phyloP scores from a whole-genome alignment of 2,797 vertebrate species.

The Hozukius guyotensis region DNA sequence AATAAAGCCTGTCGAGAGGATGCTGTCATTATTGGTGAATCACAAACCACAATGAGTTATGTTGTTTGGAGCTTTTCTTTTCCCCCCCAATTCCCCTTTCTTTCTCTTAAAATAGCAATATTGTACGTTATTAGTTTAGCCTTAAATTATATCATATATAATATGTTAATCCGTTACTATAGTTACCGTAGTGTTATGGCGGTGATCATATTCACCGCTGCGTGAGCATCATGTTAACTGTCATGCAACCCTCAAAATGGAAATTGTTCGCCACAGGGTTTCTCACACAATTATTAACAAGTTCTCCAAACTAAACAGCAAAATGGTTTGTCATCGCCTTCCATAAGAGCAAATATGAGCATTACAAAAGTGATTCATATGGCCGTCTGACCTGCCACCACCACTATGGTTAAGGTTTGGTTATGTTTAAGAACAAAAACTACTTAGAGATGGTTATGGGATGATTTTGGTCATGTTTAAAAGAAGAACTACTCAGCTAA shows the following conservation, averaged over 20 bases:
- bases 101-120: neutral
- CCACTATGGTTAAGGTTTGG: neutral
- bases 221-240: neutral
- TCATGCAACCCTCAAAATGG: slow-evolving; percentile 14
- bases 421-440: neutral
- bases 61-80: slow-evolving; percentile 8
- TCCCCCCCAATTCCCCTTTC: neutral
- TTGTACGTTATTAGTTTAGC: neutral
- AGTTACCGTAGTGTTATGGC: neutral
- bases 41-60: slow-evolving; percentile 33
- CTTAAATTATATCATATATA: neutral
- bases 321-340: neutral
- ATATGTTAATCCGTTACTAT: neutral
- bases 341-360: neutral
- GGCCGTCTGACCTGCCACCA: neutral
- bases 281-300: neutral
- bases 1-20: slow-evolving; percentile 49
- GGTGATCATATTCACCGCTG: neutral
- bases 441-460: no score
- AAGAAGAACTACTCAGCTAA: neutral
- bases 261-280: neutral
- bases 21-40: slow-evolving; percentile 42
- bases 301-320: neutral
- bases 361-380: neutral
- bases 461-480: neutral